Conservation (phyloP, 2,797 vertebrate species). For the Lagodon rhomboides region DNA sequence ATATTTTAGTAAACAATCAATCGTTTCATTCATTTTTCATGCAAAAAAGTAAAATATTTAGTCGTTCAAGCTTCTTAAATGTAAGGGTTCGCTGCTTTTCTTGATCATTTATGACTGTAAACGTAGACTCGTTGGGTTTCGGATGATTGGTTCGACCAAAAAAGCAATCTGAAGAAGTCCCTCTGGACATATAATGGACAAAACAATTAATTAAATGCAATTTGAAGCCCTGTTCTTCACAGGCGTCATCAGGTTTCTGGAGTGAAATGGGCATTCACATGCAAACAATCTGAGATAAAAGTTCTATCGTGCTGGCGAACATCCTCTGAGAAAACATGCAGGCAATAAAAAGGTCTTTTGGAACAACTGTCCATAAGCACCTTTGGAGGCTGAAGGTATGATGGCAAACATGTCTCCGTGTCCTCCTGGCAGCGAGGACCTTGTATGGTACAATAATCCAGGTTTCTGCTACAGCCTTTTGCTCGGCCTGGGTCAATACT, state of each 20-base stretch:
- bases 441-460: conserved; percentile 73
- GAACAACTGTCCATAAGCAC: conserved; percentile 25
- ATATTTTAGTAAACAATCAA: too few relatives aligned
- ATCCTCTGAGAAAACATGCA: neutral
- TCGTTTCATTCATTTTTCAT: too few relatives aligned
- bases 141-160: too few relatives aligned
- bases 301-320: neutral
- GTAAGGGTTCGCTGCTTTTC: too few relatives aligned
- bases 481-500: conserved; percentile 79
- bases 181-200: too few relatives aligned
- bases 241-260: neutral
- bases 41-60: too few relatives aligned
- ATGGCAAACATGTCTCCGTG: conserved; percentile 62
- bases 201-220: too few relatives aligned
- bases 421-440: conserved; percentile 60
- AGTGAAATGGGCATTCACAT: neutral
- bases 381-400: conserved; percentile 35
- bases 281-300: neutral
- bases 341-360: neutral
- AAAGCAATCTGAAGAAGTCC: too few relatives aligned
- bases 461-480: conserved; percentile 67
- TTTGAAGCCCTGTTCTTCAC: neutral
- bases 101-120: too few relatives aligned
- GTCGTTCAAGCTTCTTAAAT: too few relatives aligned
- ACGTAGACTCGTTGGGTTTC: neutral